These are phyloP conservation scores for Pteria penguin DNA, from an alignment of 2,888 invertebrate genomes.

Conservation along the genomic window DNA sequence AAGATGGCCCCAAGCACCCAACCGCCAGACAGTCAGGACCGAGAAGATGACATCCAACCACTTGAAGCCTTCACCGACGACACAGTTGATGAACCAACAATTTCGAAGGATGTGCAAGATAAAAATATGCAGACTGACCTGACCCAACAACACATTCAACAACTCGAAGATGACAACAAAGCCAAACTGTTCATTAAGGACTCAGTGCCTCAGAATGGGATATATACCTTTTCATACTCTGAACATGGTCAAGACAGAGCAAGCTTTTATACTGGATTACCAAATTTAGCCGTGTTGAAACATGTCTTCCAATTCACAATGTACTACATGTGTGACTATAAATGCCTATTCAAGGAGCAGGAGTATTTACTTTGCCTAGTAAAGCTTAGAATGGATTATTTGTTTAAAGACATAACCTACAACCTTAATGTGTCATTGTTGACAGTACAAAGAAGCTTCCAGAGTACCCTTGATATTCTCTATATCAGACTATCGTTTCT, in stretches of 20 bases:
- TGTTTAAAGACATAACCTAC: constrained; percentile 29
- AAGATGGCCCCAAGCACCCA: too few species aligned
- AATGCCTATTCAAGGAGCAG: constrained; percentile 30
- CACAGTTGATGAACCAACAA: background rate
- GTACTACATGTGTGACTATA: constrained; percentile 16
- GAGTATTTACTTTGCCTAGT: constrained; percentile 34
- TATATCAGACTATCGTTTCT: constrained; percentile 26
- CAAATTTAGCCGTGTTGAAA: constrained; percentile 27
- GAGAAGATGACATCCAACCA: too few species aligned
- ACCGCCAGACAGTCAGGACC: too few species aligned
- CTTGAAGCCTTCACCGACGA: background rate
- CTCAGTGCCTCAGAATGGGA: background rate
- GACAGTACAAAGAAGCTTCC: constrained; percentile 36
- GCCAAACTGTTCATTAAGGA: background rate
- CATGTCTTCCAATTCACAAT: constrained; percentile 24
- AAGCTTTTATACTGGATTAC: constrained; percentile 32
- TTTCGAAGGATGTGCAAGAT: too few species aligned
- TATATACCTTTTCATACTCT: constrained; percentile 1
- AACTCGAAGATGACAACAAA: constrained; percentile 12
- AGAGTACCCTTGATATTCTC: constrained; percentile 26
- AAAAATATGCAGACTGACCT: constrained; percentile 30
- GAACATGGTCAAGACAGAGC: constrained; percentile 32
- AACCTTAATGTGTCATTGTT: constrained; percentile 27
- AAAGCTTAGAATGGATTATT: constrained; percentile 34
- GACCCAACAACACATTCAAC: background rate